Percentiles rank a stretch among this genome's conserved stretches.
Conservation (phyloP, 2,113 vertebrate species). For the Trematomus loennbergii region DNA sequence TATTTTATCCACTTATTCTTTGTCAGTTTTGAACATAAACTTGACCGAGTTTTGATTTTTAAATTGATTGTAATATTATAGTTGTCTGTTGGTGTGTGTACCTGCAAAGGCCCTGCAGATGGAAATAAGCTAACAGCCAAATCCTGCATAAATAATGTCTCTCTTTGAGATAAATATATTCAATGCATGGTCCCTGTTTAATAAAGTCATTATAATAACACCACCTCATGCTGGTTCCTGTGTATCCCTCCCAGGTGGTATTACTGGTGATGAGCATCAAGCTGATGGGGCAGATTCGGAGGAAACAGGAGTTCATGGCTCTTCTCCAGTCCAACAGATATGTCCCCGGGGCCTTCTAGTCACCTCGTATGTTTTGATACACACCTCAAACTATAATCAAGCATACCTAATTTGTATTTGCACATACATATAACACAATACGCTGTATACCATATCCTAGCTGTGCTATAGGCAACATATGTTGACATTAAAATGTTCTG, state of each 20-base stretch:
- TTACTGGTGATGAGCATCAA: constrained; percentile 78
- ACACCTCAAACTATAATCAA: constrained; percentile 29
- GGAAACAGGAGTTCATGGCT: constrained; percentile 78
- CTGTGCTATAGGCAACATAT: constrained; percentile 60
- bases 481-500: constrained; percentile 45
- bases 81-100: too few relatives aligned
- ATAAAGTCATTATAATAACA: too few relatives aligned
- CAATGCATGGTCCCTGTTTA: too few relatives aligned
- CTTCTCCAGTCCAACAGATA: constrained; percentile 79
- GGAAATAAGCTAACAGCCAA: too few relatives aligned
- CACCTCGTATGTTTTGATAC: constrained; percentile 43
- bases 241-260: constrained; percentile 57
- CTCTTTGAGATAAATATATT: too few relatives aligned
- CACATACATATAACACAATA: constrained; percentile 61
- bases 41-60: too few relatives aligned
- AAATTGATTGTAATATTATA: too few relatives aligned
- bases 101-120: too few relatives aligned
- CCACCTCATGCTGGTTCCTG: not conserved
- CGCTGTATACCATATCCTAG: constrained; percentile 64
- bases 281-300: constrained; percentile 77
- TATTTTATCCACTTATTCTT: too few relatives aligned
- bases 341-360: constrained; percentile 77
- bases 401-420: constrained; percentile 62
- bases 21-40: too few relatives aligned
- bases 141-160: too few relatives aligned